Evolutionary conservation across 1,140 invertebrate species (phyloP).

Genomic region (Bombus breviceps): DNA sequence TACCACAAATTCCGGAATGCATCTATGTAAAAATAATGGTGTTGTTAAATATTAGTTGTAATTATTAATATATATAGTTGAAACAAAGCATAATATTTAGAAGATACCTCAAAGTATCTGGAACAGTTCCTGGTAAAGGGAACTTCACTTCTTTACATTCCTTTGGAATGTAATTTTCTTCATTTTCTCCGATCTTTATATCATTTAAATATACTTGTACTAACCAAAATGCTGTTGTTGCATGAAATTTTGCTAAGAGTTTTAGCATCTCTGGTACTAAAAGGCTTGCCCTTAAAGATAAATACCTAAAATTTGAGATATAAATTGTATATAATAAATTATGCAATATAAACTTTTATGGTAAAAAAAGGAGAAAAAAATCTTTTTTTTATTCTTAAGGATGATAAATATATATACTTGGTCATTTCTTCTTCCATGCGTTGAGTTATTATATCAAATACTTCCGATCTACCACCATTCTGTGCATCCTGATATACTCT

Average conservation of each 20-base stretch:
- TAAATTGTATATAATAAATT: slow-evolving; percentile 68
- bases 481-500: slow-evolving; percentile 87
- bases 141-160: slow-evolving; percentile 84
- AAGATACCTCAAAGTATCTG: slow-evolving; percentile 85
- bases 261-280: slow-evolving; percentile 88
- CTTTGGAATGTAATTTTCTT: slow-evolving; percentile 83
- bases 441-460: slow-evolving; percentile 85
- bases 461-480: slow-evolving; percentile 81
- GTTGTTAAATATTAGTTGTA: background rate
- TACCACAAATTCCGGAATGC: slow-evolving; percentile 94
- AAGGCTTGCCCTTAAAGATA: slow-evolving; percentile 87
- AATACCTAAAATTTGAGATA: slow-evolving; percentile 82
- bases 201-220: slow-evolving; percentile 88
- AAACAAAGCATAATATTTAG: background rate
- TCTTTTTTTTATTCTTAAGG: slow-evolving; percentile 49
- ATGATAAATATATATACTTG: slow-evolving; percentile 75
- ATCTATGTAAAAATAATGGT: slow-evolving; percentile 70
- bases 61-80: slow-evolving; percentile 13
- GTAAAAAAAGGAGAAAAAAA: background rate
- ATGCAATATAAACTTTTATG: slow-evolving; percentile 1
- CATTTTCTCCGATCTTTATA: slow-evolving; percentile 68
- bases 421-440: slow-evolving; percentile 86
- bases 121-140: slow-evolving; percentile 86
- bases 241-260: slow-evolving; percentile 89
- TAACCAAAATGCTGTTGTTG: slow-evolving; percentile 92